These are phyloP conservation scores for Paramormyrops kingsleyae DNA, from an alignment of 2,113 vertebrate genomes.

Conservation along the genomic window DNA sequence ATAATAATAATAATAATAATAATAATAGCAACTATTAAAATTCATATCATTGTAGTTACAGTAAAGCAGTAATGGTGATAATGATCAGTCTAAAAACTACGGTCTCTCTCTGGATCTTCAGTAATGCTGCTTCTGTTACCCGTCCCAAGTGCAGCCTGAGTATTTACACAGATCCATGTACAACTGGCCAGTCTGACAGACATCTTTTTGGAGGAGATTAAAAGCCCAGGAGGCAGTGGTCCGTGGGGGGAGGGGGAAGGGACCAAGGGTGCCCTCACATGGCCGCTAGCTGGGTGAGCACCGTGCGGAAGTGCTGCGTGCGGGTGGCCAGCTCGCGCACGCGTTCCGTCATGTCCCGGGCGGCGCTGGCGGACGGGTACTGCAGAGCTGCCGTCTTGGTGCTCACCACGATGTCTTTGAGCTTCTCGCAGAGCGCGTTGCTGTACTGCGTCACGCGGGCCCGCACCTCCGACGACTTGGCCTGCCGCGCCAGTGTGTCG, in stretches of 20 bases:
- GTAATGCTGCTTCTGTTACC: conserved; percentile 32
- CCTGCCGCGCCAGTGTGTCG: conserved; percentile 90
- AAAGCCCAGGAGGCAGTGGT: conserved; percentile 26
- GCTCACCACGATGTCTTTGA: conserved; percentile 88
- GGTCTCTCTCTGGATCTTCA: conserved; percentile 35
- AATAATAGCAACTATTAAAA: conserved; percentile 35
- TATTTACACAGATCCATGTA: conserved; percentile 72
- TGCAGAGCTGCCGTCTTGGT: conserved; percentile 88
- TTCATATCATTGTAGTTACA: conserved; percentile 54
- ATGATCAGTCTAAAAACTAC: conserved; percentile 51
- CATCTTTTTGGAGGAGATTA: conserved; percentile 39
- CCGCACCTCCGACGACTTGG: conserved; percentile 78
- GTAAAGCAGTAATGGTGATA: conserved; percentile 48
- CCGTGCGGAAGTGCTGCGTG: conserved; percentile 86
- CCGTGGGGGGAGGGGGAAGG: background rate
- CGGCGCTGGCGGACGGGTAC: conserved; percentile 76
- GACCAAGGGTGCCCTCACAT: conserved; percentile 58
- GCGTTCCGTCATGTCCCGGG: conserved; percentile 86
- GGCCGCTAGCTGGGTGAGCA: conserved; percentile 78
- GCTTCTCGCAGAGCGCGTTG: conserved; percentile 88
- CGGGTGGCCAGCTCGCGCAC: conserved; percentile 82
- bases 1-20: conserved; percentile 32
- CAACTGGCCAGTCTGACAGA: conserved; percentile 51
- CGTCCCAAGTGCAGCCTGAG: conserved; percentile 48
- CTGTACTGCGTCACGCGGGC: conserved; percentile 86